These are phyloP conservation scores for Charaxes varanes DNA, from an alignment of 1,140 invertebrate genomes.

Conservation along the genomic window DNA sequence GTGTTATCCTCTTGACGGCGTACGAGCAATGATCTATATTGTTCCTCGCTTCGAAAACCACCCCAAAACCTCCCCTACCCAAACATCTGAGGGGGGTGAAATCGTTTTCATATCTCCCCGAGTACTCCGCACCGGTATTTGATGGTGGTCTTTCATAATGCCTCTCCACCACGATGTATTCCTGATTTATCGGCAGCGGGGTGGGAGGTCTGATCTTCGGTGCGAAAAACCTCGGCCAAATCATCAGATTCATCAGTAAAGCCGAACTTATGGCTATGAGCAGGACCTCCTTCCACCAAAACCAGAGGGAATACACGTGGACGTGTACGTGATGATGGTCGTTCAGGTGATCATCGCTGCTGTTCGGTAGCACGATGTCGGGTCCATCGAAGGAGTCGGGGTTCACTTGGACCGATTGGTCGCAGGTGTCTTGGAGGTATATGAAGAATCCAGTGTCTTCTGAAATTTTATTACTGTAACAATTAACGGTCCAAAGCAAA, in stretches of 20 bases:
- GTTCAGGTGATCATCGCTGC: constrained; percentile 30
- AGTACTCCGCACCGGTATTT: constrained; percentile 61
- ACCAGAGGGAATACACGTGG: constrained; percentile 81
- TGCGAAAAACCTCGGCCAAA: constrained; percentile 56
- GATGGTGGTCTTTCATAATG: constrained; percentile 52
- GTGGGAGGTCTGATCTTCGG: constrained; percentile 28
- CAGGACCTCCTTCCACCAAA: constrained; percentile 79
- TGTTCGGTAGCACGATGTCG: constrained; percentile 32
- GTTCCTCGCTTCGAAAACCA: constrained; percentile 96
- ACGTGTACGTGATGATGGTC: constrained; percentile 60
- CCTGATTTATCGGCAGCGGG: constrained; percentile 36
- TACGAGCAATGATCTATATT: constrained; percentile 96
- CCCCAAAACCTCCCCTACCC: constrained; percentile 96
- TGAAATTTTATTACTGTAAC: constrained; percentile 23
- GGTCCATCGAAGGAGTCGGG: constrained; percentile 30
- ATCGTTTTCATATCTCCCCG: constrained; percentile 87
- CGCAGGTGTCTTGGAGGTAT: constrained; percentile 55
- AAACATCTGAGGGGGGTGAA: constrained; percentile 90
- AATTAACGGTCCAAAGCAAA: neutral
- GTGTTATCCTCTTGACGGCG: constrained; percentile 94
- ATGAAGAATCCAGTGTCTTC: constrained; percentile 60
- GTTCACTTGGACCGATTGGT: constrained; percentile 47
- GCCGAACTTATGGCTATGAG: constrained; percentile 56
- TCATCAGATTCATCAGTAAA: constrained; percentile 58
- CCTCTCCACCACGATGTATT: constrained; percentile 52